These are phyloP conservation scores for Achatina immaculata DNA, from an alignment of 1,140 invertebrate species.

Conservation along the genomic window DNA sequence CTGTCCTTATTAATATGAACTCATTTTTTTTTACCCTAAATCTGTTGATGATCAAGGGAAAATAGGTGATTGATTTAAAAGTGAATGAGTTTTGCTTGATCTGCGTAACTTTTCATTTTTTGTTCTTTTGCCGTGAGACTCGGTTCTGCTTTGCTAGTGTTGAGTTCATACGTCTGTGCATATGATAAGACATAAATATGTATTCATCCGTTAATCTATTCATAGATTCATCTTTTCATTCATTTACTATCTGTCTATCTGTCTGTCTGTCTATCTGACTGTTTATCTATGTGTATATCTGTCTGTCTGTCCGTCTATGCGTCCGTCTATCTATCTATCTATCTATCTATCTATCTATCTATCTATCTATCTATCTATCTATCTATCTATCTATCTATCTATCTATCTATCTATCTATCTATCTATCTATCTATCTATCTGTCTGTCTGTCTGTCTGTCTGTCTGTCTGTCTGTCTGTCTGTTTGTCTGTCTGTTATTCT, in stretches of 20 bases:
- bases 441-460: conserved; percentile 26
- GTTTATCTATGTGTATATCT: conserved; percentile 8
- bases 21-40: no score
- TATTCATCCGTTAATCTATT: no score
- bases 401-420: conserved; percentile 5
- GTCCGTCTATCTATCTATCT: conserved; percentile 19
- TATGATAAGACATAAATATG: no score
- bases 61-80: no score
- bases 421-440: conserved; percentile 7
- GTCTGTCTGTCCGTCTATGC: conserved; percentile 11
- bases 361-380: conserved; percentile 21
- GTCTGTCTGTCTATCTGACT: conserved; percentile 5
- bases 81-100: no score
- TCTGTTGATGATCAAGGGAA: no score
- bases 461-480: neutral
- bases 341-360: conserved; percentile 22
- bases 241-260: neutral
- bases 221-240: no score
- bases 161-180: no score
- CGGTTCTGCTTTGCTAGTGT: no score
- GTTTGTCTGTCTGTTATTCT: neutral
- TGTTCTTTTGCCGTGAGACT: no score
- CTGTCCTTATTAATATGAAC: no score
- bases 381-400: conserved; percentile 7
- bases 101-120: no score